Conservation (phyloP, 1,140 invertebrate genomes). For the Arion vulgaris region DNA sequence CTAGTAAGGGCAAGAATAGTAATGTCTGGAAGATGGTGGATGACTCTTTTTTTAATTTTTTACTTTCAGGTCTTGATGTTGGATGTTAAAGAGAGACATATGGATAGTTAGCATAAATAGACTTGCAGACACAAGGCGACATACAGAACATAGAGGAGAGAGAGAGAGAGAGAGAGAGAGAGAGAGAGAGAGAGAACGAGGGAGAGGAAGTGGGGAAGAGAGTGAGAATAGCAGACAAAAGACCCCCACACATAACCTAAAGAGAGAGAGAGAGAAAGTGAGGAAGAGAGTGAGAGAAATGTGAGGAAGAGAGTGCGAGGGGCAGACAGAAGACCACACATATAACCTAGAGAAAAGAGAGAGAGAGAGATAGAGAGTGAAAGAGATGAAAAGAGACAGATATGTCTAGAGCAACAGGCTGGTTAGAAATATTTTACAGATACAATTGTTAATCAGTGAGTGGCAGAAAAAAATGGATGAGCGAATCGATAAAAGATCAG, state of each 20-base stretch:
- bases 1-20: background rate
- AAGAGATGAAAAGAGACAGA: background rate
- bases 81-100: background rate
- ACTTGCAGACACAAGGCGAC: background rate
- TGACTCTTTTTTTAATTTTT: too few relatives aligned
- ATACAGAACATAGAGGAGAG: background rate
- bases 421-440: too few relatives aligned
- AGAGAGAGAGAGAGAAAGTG: slow-evolving; percentile 31
- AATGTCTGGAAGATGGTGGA: too few relatives aligned
- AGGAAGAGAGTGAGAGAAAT: slow-evolving; percentile 26
- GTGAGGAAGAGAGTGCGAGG: slow-evolving; percentile 23
- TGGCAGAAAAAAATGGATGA: background rate
- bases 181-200: background rate
- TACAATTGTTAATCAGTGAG: too few relatives aligned
- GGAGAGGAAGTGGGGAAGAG: slow-evolving; percentile 17
- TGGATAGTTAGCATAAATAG: background rate
- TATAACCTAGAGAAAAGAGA: background rate
- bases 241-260: too few relatives aligned
- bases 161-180: background rate
- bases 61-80: too few relatives aligned
- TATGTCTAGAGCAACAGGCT: background rate
- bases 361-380: background rate
- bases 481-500: slow-evolving; percentile 8
- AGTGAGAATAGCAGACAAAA: slow-evolving; percentile 3
- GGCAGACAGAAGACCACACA: too few relatives aligned